Conservation (phyloP, 2,797 vertebrate species). For the Bradypus variegatus region DNA sequence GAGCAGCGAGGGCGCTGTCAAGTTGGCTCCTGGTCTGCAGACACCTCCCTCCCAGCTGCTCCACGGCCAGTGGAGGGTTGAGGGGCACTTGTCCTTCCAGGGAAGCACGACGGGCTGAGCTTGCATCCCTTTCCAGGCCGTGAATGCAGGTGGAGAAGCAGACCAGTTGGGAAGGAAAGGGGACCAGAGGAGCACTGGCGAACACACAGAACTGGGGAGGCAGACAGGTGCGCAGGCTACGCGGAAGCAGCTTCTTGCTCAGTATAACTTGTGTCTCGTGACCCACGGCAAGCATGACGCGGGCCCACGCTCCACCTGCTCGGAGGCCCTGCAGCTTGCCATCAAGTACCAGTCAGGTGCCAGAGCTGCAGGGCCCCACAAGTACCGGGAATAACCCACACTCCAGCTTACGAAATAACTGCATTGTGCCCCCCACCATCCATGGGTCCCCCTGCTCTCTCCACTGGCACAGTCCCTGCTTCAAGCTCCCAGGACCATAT, state of each 20-base stretch:
- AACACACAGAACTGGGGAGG: not conserved
- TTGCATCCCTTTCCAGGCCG: not conserved
- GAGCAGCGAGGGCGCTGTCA: not conserved
- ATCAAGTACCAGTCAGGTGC: not conserved
- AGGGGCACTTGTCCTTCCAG: not conserved
- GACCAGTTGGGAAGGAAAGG: not conserved
- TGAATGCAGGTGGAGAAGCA: not conserved
- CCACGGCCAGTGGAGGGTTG: accelerated
- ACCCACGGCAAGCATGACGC: not conserved
- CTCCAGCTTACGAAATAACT: not conserved
- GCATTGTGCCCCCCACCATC: not conserved
- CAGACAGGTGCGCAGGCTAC: not conserved
- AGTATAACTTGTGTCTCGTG: not conserved
- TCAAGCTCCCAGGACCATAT: not conserved
- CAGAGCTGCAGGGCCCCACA: too few species aligned
- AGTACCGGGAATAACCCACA: too few species aligned
- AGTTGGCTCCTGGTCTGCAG: not conserved
- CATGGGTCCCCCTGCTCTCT: not conserved
- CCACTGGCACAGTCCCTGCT: accelerated
- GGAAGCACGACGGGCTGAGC: not conserved
- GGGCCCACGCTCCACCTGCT: not conserved
- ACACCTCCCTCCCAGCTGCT: not conserved
- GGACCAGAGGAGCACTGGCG: not conserved
- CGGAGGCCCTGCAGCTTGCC: not conserved
- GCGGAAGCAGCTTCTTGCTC: not conserved